Evolutionary conservation across 2,113 vertebrate genomes (phyloP), one percentile per base, ranked within the genome.

Genomic region (Aspiorhynchus laticeps): DNA sequence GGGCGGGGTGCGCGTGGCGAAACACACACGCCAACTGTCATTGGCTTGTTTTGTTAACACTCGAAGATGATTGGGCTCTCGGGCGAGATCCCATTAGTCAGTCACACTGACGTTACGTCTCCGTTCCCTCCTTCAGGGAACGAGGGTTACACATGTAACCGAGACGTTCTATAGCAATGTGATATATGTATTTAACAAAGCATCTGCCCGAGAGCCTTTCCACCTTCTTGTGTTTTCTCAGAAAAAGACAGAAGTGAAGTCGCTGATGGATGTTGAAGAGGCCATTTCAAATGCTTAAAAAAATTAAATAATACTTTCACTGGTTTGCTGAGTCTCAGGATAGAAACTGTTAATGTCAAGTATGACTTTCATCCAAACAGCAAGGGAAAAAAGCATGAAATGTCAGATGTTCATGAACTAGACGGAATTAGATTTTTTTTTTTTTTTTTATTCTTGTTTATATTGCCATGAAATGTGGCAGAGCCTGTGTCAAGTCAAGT

Each of bases 171-270:
- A 41, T 15, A 75, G 6, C 69, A 36, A 78, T 48, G 82, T 71
- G 85, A 86, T 84, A 86, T 84, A 86, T 84, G 90, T 77, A 85
- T 90, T 90, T 90, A 90, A 93, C 36, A 67, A 90, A 88, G 85
- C 77, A 67, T 78, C 76, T 89, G 90, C 78, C 80, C 31, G 73
- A 56, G 82, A 83, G 4, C 19, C 67, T 77, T 87, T 65, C 88
- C 48, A 21, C 80, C 69, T 79, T 33, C 71, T 83, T 43, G 53
- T 26, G 31, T 79, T 69, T 77, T 81, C 73, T 78, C 21, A 26
- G 46, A 51, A 17, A 53, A 73, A 73, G 69, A n/a, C 10, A 56
- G 26, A n/a, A 76, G 21, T 41, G 53, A 21, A 61, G 26, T 51
- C 63, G 79, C 17, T 76, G 65, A 69, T 36, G 31, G 12, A 88